These are phyloP conservation scores for Calliphora vomitoria DNA, from an alignment of 2,888 invertebrate genomes.

Conservation along the genomic window DNA sequence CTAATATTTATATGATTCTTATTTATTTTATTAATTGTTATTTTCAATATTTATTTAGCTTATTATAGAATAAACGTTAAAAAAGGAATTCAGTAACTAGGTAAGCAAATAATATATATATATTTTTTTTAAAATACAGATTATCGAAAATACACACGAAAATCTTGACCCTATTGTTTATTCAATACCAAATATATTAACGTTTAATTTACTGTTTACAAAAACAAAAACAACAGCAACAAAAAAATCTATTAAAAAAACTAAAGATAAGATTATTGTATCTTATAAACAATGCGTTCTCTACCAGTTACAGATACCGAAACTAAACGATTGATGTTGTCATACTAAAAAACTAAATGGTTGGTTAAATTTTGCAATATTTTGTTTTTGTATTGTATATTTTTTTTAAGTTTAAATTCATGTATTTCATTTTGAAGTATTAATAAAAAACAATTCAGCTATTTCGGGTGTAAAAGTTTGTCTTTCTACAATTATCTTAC, in stretches of 20 bases:
- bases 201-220: neutral
- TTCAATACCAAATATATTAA: neutral
- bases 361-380: conserved; percentile 1
- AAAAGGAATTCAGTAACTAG: neutral
- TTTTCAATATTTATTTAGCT: neutral
- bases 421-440: neutral
- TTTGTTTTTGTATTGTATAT: neutral
- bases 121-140: neutral
- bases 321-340: conserved; percentile 5
- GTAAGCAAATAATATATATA: neutral
- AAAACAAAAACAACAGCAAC: neutral
- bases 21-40: neutral
- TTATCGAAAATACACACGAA: conserved; percentile 7
- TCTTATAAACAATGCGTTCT: neutral
- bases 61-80: neutral
- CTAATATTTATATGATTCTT: neutral
- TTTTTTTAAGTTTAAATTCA: neutral
- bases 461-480: neutral
- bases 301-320: conserved; percentile 1
- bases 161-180: conserved; percentile 24
- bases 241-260: neutral
- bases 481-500: too few relatives aligned
- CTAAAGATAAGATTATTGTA: conserved; percentile 16
- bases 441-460: neutral
- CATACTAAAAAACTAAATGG: conserved; percentile 3